Base-by-base conservation (phyloP, 2,797 vertebrate genomes). In the Protosalanx chinensis region DNA sequence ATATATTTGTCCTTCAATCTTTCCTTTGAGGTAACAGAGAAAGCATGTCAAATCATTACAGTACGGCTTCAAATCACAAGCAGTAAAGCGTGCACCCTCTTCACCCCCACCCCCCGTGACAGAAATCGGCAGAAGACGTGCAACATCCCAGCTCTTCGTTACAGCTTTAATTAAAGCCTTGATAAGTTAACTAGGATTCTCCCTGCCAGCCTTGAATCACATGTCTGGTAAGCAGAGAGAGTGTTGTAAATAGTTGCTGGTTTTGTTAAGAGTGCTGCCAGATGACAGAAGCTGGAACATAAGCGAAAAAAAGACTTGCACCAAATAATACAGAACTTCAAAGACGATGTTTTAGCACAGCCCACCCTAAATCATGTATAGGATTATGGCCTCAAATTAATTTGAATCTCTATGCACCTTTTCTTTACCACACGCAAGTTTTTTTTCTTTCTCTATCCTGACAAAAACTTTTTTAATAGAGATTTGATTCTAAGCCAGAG, bases 101-200 rank as follows among this genome's bases (percentile, higher is more conserved):
- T 41, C 8, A 41, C 37, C 37, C 37, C 10, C 23, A 6, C 35
- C 35, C 35, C 35, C 35, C 10, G 69, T 76, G 67, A 78, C 60
- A 64, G 51, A 72, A 82, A 79, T 71, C 81, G 87, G 81, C 74
- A 64, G 53, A 73, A 75, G 72, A 74, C 68, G 67, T 61, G 74
- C 69, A 70, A 80, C 77, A 69, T 76, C 77, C 72, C 73, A 76
- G 81, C 37, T 76, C 73, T 56, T 77, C 81, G 77, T 83, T 86
- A 82, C 84, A 86, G 83, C 86, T 87, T 88, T 91, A 90, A 92
- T 92, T 88, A 89, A 78, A 81, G 80, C 81, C 81, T 88, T 91
- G 90, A 91, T 91, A 87, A 88, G 87, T 89, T 91, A 92, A 92
- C 73, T 74, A 93, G 89, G 88, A 88, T 90, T 90, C 87, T 89